Evolutionary conservation across 2,113 vertebrate genomes (phyloP).

Genomic region (Rhineura floridana): DNA sequence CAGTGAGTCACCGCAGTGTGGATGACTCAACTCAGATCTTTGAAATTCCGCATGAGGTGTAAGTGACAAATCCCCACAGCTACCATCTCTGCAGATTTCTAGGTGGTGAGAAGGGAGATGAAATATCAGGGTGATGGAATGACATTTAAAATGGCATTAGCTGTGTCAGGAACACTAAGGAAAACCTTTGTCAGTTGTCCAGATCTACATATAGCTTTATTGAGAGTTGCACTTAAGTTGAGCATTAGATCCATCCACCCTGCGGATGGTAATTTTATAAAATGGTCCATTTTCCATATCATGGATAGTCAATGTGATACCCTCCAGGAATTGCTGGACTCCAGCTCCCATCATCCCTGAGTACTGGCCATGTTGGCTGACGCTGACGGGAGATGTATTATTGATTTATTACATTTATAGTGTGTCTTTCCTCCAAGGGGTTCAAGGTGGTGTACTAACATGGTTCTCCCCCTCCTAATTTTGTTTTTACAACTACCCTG

Average conservation of each 20-base stretch:
- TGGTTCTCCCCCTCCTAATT: too few relatives aligned
- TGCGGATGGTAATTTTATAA: background rate
- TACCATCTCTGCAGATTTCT: slow-evolving; percentile 38
- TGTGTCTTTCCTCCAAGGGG: too few relatives aligned
- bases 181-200: slow-evolving; percentile 6
- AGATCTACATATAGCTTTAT: slow-evolving; percentile 1
- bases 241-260: background rate
- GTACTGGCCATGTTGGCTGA: too few relatives aligned
- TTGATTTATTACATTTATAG: too few relatives aligned
- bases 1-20: slow-evolving; percentile 63
- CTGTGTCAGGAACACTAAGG: background rate
- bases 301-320: too few relatives aligned
- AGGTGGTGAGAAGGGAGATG: slow-evolving; percentile 38
- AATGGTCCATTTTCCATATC: background rate
- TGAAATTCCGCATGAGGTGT: slow-evolving; percentile 57
- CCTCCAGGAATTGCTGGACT: too few relatives aligned
- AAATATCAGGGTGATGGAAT: slow-evolving; percentile 37
- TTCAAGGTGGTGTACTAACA: too few relatives aligned
- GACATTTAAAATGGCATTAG: slow-evolving; percentile 40
- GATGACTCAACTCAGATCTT: slow-evolving; percentile 68
- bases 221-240: background rate
- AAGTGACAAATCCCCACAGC: slow-evolving; percentile 41
- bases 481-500: too few relatives aligned
- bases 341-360: too few relatives aligned
- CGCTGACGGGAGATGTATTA: too few relatives aligned